Base-by-base conservation (phyloP, 2,113 vertebrate species). In the Heterocephalus glaber region DNA sequence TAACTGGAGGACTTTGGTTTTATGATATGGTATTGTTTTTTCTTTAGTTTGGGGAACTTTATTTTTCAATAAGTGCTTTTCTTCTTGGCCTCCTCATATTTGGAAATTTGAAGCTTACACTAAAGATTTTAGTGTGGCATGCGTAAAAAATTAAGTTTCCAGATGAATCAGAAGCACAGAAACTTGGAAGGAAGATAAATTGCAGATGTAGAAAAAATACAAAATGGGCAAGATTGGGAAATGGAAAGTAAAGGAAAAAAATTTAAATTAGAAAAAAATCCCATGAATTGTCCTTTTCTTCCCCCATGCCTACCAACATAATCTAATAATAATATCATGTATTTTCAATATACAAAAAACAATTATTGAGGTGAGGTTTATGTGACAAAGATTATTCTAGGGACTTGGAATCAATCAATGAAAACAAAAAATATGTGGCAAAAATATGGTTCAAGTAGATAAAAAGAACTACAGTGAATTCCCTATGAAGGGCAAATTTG, bases 401-500 rank as follows among this genome's bases (percentile, higher is more conserved):
- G n/a, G 33, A 70, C 20, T 44, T 22, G 13, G 9, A 84, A 14
- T 44, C 35, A 6, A 49, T 20, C 8, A 10, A 33, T 66, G 24
- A 60, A 61, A 28, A 76, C 17, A 17, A 7, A 68, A 47, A 77
- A 58, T 49, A 19, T 24, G 9, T n/a, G 19, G 13, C 33, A 92
- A 22, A 85, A 79, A n/a, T 5, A 47, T 7, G 26, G 5, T 13
- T 16, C 10, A 74, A 65, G 26, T 3, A 66, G n/a, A 74, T 10
- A 38, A 3, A 16, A 38, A 47, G 8, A 20, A 9, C 65, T 16
- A 80, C 16, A 19, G 33, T 16, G 66, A 41, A 82, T 6, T 9
- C 1, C 5, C 3, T 6, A 2, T 3, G 12, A 22, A 8, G 12
- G 33, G 0, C 38, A 44, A n/a, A 38, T n/a, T 61, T 22, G 19